phyloP scores from a whole-genome alignment of 2,888 invertebrate genomes.

The Villa cingulata region DNA sequence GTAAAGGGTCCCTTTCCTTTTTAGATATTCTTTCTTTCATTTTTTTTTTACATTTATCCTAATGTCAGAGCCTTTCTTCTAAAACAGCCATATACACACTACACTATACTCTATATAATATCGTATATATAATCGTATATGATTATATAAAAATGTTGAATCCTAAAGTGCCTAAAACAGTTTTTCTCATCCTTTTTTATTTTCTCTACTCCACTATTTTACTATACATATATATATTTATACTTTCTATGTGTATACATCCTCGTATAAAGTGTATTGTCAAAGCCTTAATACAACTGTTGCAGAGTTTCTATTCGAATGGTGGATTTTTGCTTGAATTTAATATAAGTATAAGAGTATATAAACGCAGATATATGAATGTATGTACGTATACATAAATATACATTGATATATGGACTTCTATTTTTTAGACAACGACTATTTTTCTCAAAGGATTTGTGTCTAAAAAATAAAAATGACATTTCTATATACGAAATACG shows the following conservation, averaged over 20 bases:
- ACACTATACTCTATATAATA: too few species aligned
- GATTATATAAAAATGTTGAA: too few species aligned
- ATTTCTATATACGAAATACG: slow-evolving; percentile 3
- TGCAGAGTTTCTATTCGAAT: slow-evolving; percentile 2
- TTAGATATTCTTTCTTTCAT: too few species aligned
- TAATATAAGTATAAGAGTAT: too few species aligned
- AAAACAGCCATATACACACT: too few species aligned
- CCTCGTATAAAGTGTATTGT: neutral
- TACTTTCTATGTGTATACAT: too few species aligned
- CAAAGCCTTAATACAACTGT: slow-evolving; percentile 2
- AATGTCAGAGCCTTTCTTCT: too few species aligned
- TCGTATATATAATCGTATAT: too few species aligned
- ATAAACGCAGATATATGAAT: neutral
- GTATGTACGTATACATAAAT: neutral
- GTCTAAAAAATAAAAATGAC: slow-evolving; percentile 6
- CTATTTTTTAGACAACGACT: slow-evolving; percentile 4
- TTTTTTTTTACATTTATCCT: too few species aligned
- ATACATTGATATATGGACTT: slow-evolving; percentile 6
- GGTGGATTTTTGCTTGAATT: too few species aligned
- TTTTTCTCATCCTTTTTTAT: slow-evolving; percentile 1
- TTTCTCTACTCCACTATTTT: too few species aligned
- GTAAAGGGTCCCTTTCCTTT: neutral
- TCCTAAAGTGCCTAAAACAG: slow-evolving; percentile 2
- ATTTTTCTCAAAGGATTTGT: slow-evolving; percentile 8
- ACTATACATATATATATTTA: too few species aligned